Evolutionary conservation across 2,797 vertebrate species (phyloP), one percentile per base, ranked within the genome.

Genomic region (Labeo calbasu): DNA sequence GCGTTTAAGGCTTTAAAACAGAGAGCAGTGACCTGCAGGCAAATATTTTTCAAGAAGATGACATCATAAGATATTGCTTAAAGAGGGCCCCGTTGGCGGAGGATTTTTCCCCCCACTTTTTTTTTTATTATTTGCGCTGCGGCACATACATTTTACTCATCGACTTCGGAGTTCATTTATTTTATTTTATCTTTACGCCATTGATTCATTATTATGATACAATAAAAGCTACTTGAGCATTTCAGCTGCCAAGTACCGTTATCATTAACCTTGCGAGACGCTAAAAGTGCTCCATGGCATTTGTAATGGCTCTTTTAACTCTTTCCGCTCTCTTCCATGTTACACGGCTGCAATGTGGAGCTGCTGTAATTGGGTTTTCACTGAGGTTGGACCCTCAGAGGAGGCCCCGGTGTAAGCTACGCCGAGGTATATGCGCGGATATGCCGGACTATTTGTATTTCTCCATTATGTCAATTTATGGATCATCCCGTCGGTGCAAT

Each of bases 181-280:
- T 96, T 96, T 94, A 95, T 95, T 95, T 96, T 94, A 95, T 95
- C 94, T 95, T 94, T 90, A 86, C 81, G 84, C 91, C 89, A 88
- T 89, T 95, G 94, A 96, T 95, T 95, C 94, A 95, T 96, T 95
- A 95, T 95, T 95, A 95, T 95, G 95, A 95, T 95, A 95, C 94
- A 93, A 95, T 96, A 96, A 95, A 96, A 95, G 94, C 95, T 95
- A 95, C 94, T 95, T 95, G 94, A 95, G 95, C 95, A 95, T 96
- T 95, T 94, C 94, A 92, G 93, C 93, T 93, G 92, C 93, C 90
- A 92, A 91, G 92, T 93, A 93, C 94, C 93, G 92, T 95, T 94
- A 95, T 96, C 95, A 95, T 96, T 96, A 96, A 95, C 95, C 94
- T 96, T 94, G 94, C 93, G 94, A 92, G 95, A 94, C 93, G 92